A percentile compares a stretch with the other conserved stretches of the same genome.
Conservation (phyloP, 2,113 vertebrate species). For the Echinops telfairi region DNA sequence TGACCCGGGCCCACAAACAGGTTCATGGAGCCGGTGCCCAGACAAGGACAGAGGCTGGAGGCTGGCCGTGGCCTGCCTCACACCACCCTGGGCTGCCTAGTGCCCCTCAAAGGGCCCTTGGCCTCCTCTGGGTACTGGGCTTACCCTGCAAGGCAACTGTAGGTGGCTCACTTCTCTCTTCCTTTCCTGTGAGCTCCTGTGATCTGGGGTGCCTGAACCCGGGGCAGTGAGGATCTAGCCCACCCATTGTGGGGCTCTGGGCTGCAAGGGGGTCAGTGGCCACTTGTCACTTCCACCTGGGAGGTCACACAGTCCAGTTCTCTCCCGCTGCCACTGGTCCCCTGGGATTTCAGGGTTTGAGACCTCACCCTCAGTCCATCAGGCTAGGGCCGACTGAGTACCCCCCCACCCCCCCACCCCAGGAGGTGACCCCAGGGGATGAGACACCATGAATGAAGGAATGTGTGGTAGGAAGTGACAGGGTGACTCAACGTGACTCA, state of each 20-base stretch:
- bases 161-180: neutral
- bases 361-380: neutral
- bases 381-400: neutral
- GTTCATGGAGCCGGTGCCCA: fast-evolving
- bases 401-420: neutral
- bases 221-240: neutral
- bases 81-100: neutral
- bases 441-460: constrained; percentile 47
- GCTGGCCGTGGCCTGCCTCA: neutral
- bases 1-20: fast-evolving
- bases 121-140: neutral
- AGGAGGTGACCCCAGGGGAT: constrained; percentile 44
- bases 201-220: neutral
- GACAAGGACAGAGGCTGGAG: neutral
- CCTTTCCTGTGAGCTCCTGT: fast-evolving
- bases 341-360: neutral
- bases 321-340: neutral
- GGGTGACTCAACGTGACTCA: constrained; percentile 79
- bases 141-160: too few species aligned
- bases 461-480: constrained; percentile 74
- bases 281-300: neutral
- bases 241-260: too few species aligned
- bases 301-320: neutral
- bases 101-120: neutral
- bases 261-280: neutral